phyloP scores from a whole-genome alignment of 2,797 vertebrate genomes.

The Novumbra hubbsi region DNA sequence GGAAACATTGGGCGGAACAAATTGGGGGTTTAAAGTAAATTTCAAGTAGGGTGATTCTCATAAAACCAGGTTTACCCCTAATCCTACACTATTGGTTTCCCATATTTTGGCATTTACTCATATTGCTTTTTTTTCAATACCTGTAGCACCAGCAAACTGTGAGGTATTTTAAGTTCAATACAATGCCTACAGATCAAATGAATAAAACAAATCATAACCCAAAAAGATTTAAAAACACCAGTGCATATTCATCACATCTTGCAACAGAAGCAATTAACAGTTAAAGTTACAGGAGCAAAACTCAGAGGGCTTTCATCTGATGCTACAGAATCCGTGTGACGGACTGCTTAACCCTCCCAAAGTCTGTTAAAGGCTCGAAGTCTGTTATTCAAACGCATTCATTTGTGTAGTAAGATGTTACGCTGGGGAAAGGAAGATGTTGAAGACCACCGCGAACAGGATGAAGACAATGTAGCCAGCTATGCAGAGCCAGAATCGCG shows the following conservation, averaged over 20 bases:
- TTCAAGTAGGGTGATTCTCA: too few species aligned
- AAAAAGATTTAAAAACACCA: neutral
- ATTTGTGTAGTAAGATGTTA: neutral
- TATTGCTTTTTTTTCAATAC: neutral
- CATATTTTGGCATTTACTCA: too few species aligned
- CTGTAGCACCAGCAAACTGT: neutral
- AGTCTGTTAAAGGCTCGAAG: slow-evolving; percentile 23
- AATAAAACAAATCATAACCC: neutral
- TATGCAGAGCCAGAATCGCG: slow-evolving; percentile 87
- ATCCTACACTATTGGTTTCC: too few species aligned
- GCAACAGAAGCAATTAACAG: too few species aligned
- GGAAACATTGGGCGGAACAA: too few species aligned
- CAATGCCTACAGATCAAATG: neutral
- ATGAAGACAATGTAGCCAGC: slow-evolving; percentile 75
- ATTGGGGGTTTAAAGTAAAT: too few species aligned
- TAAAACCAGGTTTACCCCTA: too few species aligned
- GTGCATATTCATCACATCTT: too few species aligned
- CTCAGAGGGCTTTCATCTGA: too few species aligned
- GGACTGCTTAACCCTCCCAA: neutral
- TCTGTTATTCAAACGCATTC: neutral
- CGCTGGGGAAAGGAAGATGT: slow-evolving; percentile 83
- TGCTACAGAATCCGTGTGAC: neutral
- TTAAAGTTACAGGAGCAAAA: too few species aligned
- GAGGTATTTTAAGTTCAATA: neutral
- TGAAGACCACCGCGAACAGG: slow-evolving; percentile 83